These are phyloP conservation scores for Hoplostethus atlanticus DNA, from an alignment of 2,797 vertebrate species.

Conservation along the genomic window DNA sequence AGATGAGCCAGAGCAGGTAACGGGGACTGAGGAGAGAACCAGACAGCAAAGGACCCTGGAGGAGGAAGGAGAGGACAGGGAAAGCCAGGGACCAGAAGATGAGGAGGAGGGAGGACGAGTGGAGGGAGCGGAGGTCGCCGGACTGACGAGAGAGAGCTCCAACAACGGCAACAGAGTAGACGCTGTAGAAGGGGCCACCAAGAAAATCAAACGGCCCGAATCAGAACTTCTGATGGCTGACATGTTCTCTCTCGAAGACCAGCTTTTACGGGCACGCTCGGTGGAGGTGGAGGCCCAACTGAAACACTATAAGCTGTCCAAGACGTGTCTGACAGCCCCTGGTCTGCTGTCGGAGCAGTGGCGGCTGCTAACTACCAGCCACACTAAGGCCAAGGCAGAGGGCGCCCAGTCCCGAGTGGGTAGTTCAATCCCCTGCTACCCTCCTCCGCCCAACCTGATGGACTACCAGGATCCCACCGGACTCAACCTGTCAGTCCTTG, in stretches of 20 bases:
- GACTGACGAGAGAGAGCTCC: constrained; percentile 61
- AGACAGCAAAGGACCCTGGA: constrained; percentile 47
- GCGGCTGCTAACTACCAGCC: constrained; percentile 84
- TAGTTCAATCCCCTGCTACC: constrained; percentile 90
- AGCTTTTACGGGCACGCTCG: constrained; percentile 86
- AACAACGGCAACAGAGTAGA: constrained; percentile 34
- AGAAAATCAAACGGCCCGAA: constrained; percentile 81
- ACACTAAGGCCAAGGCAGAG: constrained; percentile 82
- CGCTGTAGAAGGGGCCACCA: constrained; percentile 57
- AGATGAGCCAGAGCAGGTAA: constrained; percentile 71
- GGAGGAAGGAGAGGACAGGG: constrained; percentile 78
- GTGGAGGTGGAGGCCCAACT: constrained; percentile 87
- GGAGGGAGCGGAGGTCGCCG: constrained; percentile 42
- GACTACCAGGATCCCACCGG: constrained; percentile 91
- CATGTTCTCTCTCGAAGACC: constrained; percentile 89
- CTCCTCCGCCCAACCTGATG: constrained; percentile 85
- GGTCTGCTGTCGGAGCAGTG: constrained; percentile 90
- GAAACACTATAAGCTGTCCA: constrained; percentile 86
- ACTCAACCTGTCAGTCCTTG: constrained; percentile 92
- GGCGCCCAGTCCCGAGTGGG: constrained; percentile 61
- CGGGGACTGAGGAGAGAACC: constrained; percentile 69
- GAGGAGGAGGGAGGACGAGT: constrained; percentile 73
- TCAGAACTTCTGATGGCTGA: constrained; percentile 88
- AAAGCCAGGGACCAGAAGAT: constrained; percentile 70
- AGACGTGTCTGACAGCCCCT: constrained; percentile 79